Evolutionary conservation across 1,140 invertebrate genomes (phyloP).

Genomic region (Eumaeus atala): DNA sequence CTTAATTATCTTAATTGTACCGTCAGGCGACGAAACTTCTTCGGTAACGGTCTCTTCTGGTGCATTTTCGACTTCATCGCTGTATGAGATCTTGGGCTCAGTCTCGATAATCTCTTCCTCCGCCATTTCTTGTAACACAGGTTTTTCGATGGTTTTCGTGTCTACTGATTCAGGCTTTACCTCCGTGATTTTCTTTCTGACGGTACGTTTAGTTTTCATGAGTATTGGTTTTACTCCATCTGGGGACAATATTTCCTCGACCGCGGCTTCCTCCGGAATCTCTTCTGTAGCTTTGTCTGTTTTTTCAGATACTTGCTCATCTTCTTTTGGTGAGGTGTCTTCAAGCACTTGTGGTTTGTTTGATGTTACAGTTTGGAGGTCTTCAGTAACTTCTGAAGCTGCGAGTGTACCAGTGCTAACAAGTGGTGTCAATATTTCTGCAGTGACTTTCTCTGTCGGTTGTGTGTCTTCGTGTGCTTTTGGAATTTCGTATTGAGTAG

Average conservation of each 20-base stretch:
- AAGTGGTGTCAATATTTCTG: not conserved
- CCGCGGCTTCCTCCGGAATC: too few species aligned
- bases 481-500: too few species aligned
- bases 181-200: not conserved
- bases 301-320: too few species aligned
- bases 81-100: not conserved
- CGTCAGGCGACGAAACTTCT: slow-evolving; percentile 13
- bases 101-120: not conserved
- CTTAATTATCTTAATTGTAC: slow-evolving; percentile 46
- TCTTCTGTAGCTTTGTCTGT: too few species aligned
- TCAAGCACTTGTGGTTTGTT: slow-evolving; percentile 31
- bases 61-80: not conserved
- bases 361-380: slow-evolving; percentile 26
- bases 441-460: not conserved
- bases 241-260: not conserved
- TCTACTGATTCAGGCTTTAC: not conserved
- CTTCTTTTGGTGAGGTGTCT: too few species aligned
- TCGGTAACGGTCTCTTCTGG: not conserved
- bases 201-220: slow-evolving; percentile 13
- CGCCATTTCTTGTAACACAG: not conserved
- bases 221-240: too few species aligned
- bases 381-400: too few species aligned
- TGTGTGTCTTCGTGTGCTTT: not conserved
- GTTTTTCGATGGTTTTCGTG: not conserved
- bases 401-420: too few species aligned